Base-by-base conservation (phyloP, 2,797 vertebrate species). In the Avahi laniger region DNA sequence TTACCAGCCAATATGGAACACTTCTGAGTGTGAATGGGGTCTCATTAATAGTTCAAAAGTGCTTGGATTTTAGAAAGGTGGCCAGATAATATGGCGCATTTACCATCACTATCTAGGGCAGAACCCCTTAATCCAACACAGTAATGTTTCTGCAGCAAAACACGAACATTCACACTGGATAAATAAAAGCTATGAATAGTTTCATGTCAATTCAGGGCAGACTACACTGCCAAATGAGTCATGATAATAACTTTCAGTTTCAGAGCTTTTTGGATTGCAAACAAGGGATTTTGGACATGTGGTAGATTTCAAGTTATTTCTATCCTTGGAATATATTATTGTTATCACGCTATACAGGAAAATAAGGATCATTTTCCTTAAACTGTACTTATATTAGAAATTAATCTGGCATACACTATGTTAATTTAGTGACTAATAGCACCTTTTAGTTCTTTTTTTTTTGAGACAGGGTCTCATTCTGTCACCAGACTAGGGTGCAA, bases 281-380 rank as follows among this genome's bases (percentile, higher is more conserved):
- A 94, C 30, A 81, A 84, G 63, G 18, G 57, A 89, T 80, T 24
- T 76, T 9, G 73, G 93, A 78, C 79, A 83, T 57, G 38, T 22
- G 38, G 78, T 15, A 82, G 63, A 95, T 88, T 85, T 92, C 72
- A 91, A 83, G 73, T 96, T 95, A 92, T 79, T 97, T 93, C 81
- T 69, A 13, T 70, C 67, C 57, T 86, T 88, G 48, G 73, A 85
- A 75, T 72, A 70, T 76, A 75, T 79, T 81, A 91, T 30, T 65
- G 70, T 78, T 92, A 50, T 76, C 67, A 50, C n/a, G 79, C 87
- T 52, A 46, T 33, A 81, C 26, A 90, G 69, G 54, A 73, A 89
- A 94, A 75, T 59, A 59, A 38, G 59, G 52, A 46, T 90, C 65
- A 54, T 95, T 86, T 90, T 79, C 63, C 91, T 80, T 85, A 91